Evolutionary conservation across 1,140 invertebrate genomes (phyloP).

Genomic region (Doryteuthis pealeii): DNA sequence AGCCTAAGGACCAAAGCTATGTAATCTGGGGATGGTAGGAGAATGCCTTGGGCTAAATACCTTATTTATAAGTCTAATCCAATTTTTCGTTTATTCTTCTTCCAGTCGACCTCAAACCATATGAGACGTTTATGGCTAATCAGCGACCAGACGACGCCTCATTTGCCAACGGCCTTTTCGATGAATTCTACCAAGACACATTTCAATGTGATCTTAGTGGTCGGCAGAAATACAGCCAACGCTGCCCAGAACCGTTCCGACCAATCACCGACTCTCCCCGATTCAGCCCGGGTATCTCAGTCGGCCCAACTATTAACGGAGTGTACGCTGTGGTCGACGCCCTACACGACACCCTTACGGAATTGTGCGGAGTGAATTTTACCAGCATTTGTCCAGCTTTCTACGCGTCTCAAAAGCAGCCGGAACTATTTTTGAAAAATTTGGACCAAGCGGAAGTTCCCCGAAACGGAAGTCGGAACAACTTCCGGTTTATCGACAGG

Average conservation of each 20-base stretch:
- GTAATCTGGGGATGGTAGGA: too few species aligned
- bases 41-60: too few species aligned
- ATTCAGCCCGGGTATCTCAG: slow-evolving; percentile 39
- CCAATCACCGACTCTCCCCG: slow-evolving; percentile 23
- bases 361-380: slow-evolving; percentile 45
- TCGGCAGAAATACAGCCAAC: slow-evolving; percentile 29
- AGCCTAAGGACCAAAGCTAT: too few species aligned
- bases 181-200: slow-evolving; percentile 45
- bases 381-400: slow-evolving; percentile 35
- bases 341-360: slow-evolving; percentile 37
- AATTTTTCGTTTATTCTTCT: too few species aligned
- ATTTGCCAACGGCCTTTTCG: slow-evolving; percentile 32
- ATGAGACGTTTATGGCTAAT: not conserved
- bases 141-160: not conserved
- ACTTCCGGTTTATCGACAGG: slow-evolving; percentile 39
- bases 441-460: slow-evolving; percentile 34
- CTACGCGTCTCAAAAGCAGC: slow-evolving; percentile 26
- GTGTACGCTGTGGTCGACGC: slow-evolving; percentile 45
- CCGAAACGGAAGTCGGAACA: slow-evolving; percentile 21
- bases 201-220: slow-evolving; percentile 48
- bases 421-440: slow-evolving; percentile 32
- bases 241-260: slow-evolving; percentile 22
- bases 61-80: too few species aligned
- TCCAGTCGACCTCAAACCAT: not conserved
- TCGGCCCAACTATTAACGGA: slow-evolving; percentile 48